phyloP scores from a whole-genome alignment of 2,113 vertebrate genomes.

The Crocuta crocuta region DNA sequence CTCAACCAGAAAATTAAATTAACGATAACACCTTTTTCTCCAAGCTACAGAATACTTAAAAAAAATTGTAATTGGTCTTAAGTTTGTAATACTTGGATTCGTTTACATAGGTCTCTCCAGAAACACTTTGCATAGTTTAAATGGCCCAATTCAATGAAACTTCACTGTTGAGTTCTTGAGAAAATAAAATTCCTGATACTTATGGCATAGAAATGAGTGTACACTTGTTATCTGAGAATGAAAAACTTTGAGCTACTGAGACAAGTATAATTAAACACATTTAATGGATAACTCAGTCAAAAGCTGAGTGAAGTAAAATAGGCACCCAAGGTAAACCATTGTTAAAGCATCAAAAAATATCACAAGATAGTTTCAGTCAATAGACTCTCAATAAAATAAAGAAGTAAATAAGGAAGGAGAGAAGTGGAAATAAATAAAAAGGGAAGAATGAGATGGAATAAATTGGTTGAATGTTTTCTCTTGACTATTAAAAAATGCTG shows the following conservation, averaged over 20 bases:
- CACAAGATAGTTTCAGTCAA: not conserved
- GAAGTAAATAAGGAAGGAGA: not conserved
- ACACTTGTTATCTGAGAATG: slow-evolving; percentile 54
- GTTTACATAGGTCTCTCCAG: slow-evolving; percentile 24
- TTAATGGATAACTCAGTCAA: slow-evolving; percentile 22
- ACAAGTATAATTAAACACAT: slow-evolving; percentile 41
- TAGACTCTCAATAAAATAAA: slow-evolving; percentile 26
- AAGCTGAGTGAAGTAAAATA: not conserved
- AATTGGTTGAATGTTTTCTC: not conserved
- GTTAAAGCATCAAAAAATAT: not conserved
- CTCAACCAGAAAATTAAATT: slow-evolving; percentile 56
- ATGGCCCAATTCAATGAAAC: not conserved
- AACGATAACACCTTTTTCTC: slow-evolving; percentile 5
- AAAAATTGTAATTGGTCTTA: slow-evolving; percentile 29
- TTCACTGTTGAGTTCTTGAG: slow-evolving; percentile 38
- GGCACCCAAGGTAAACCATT: slow-evolving; percentile 21
- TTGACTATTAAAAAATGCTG: slow-evolving; percentile 64
- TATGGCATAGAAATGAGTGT: slow-evolving; percentile 51
- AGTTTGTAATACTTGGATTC: slow-evolving; percentile 37
- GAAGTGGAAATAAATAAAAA: not conserved
- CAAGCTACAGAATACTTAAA: not conserved
- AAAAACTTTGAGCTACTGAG: slow-evolving; percentile 15
- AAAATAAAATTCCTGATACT: slow-evolving; percentile 62
- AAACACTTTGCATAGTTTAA: slow-evolving; percentile 50
- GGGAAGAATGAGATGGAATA: not conserved